These are phyloP conservation scores for Netelia inedita DNA, from an alignment of 2,888 invertebrate species.

Conservation along the genomic window DNA sequence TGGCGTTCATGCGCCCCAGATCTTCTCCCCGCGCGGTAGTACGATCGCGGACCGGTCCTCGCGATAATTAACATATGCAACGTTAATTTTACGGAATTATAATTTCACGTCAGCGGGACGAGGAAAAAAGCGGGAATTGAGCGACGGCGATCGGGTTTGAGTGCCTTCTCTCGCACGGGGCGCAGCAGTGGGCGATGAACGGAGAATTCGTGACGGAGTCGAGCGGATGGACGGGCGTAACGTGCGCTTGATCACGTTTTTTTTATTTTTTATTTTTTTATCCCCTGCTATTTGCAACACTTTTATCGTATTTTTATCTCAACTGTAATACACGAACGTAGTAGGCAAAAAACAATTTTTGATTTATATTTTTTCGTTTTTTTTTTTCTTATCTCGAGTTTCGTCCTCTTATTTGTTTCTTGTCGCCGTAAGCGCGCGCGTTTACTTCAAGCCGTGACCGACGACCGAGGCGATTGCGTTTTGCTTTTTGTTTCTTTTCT, in stretches of 20 bases:
- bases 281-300: conserved; percentile 14
- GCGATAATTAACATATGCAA: conserved; percentile 82
- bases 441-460: conserved; percentile 34
- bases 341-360: background rate
- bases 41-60: conserved; percentile 77
- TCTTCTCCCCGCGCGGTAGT: conserved; percentile 23
- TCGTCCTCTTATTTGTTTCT: conserved; percentile 33
- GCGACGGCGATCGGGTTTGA: conserved; percentile 31
- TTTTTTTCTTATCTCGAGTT: conserved; percentile 39
- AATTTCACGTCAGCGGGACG: conserved; percentile 79
- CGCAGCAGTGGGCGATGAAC: conserved; percentile 35
- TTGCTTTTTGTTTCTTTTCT: conserved; percentile 36
- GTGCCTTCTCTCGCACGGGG: conserved; percentile 26
- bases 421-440: conserved; percentile 18
- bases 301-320: conserved; percentile 33
- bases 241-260: conserved; percentile 66
- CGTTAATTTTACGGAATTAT: conserved; percentile 83
- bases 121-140: conserved; percentile 12
- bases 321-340: background rate
- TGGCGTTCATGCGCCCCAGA: conserved; percentile 52
- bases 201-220: conserved; percentile 37
- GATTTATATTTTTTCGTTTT: conserved; percentile 17
- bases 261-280: conserved; percentile 1
- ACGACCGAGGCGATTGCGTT: conserved; percentile 34
- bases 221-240: conserved; percentile 71